Evolutionary conservation across 2,113 vertebrate species (phyloP).

Genomic region (Sceloporus tristichus): DNA sequence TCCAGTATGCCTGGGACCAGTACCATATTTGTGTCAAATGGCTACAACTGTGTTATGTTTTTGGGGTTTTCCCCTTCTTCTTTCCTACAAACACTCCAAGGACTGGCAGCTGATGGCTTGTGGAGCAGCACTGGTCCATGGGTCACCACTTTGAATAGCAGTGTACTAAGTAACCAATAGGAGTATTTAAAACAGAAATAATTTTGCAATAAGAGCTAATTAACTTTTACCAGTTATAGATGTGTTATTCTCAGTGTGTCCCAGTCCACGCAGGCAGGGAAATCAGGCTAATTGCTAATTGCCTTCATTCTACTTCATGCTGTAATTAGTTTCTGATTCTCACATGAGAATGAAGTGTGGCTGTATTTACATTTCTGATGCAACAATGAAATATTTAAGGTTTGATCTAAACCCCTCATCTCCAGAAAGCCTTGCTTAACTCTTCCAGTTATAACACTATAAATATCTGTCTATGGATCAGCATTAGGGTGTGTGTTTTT

Average conservation of each 20-base stretch:
- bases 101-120: too few relatives aligned
- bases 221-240: slow-evolving; percentile 20
- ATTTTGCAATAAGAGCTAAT: slow-evolving; percentile 6
- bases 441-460: background rate
- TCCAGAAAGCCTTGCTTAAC: background rate
- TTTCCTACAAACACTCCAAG: background rate
- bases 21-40: too few relatives aligned
- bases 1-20: too few relatives aligned
- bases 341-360: background rate
- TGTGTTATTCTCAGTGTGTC: background rate
- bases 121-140: too few relatives aligned
- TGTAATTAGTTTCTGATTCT: slow-evolving; percentile 35
- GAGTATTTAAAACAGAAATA: background rate
- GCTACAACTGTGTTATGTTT: too few relatives aligned
- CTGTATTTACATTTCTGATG: slow-evolving; percentile 26
- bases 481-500: background rate
- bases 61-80: too few relatives aligned
- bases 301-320: background rate
- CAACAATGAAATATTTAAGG: background rate
- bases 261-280: slow-evolving; percentile 20
- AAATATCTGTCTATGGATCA: background rate
- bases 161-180: background rate
- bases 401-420: background rate
- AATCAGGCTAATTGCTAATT: slow-evolving; percentile 30
- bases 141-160: too few relatives aligned